Evolutionary conservation across 1,140 invertebrate species (phyloP), one percentile per base, ranked within the genome.

Genomic region (Anagrus nilaparvatae): DNA sequence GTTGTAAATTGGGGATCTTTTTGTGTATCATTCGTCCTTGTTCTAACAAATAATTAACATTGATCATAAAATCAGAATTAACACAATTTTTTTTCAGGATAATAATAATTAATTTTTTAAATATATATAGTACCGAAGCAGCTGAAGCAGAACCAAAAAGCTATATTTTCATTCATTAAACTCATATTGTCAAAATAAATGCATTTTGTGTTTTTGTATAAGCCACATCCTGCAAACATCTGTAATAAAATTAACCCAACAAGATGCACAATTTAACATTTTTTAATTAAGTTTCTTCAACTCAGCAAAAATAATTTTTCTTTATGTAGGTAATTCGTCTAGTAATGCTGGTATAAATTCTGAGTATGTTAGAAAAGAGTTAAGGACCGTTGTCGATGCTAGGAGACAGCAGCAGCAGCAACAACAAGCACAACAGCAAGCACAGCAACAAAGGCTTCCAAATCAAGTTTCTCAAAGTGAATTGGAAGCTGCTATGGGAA

Each of bases 331-430:
- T 48, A 66, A 62, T 24, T 54, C 58, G 19, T 56, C 58, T 36
- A 60, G 47, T 25, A 55, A 53, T 29, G 51, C 52, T 36, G 51
- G 58, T 33, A 64, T 61, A 42, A 65, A 72, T 31, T 79, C 81
- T 7, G 86, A 92, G 63, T 90, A 82, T 66, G 87, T 92, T 45
- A 76, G 87, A 56, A 87, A 92, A 72, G 88, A 91, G 65, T 70
- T 93, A 50, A 74, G 88, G 54, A 86, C 85, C 14, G 80, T 87
- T 43, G 87, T 92, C 43, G 86, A 82, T 48, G 85, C 82, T 21
- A 73, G 88, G 53, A 84, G 82, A 12, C 78, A 79, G 46, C 75
- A 76, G 46, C 65, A 70, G 42, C 63, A 63, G 34, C 62, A 67
- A 44, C 58, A 59, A 41, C 48, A 56, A 12, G 33, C 29, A 13